Percentiles rank a stretch among this genome's conserved stretches.
Evolutionary conservation across 2,888 invertebrate species (phyloP).

Genomic region (Ectemnius lituratus): DNA sequence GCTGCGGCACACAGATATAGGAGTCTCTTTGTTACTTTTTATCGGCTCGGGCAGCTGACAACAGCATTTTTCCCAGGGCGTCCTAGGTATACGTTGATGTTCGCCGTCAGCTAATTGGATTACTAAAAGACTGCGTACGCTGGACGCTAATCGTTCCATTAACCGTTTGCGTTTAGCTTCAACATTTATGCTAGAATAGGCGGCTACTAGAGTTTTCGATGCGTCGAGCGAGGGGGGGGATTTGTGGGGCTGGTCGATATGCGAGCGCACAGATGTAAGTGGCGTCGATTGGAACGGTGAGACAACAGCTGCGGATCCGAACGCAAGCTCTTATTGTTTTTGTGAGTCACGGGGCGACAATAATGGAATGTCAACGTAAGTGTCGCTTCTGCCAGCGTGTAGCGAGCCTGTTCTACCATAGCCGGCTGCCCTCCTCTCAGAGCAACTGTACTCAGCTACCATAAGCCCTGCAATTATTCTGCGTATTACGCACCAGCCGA

Average conservation of each 20-base stretch:
- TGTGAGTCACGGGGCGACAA: constrained; percentile 63
- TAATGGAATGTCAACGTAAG: constrained; percentile 54
- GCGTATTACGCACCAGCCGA: constrained; percentile 5
- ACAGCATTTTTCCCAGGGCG: constrained; percentile 14
- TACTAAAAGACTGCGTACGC: background rate
- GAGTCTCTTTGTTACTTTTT: constrained; percentile 57
- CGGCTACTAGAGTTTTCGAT: background rate
- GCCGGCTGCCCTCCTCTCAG: constrained; percentile 2
- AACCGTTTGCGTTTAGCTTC: background rate
- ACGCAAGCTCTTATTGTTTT: constrained; percentile 65
- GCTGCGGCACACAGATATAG: constrained; percentile 49
- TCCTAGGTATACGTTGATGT: constrained; percentile 18
- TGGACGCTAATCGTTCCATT: constrained; percentile 2
- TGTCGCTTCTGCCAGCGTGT: constrained; percentile 34
- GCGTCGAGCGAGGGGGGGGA: background rate
- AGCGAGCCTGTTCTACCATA: too few relatives aligned
- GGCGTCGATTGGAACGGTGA: constrained; percentile 54
- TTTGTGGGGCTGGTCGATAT: constrained; percentile 44
- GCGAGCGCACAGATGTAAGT: constrained; percentile 53
- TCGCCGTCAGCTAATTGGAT: constrained; percentile 17
- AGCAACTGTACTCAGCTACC: constrained; percentile 14
- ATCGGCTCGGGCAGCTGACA: constrained; percentile 38
- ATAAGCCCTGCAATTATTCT: constrained; percentile 10
- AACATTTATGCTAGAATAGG: background rate
- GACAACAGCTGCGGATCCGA: constrained; percentile 68